These are phyloP conservation scores for Zaprionus inermis DNA, from an alignment of 1,140 invertebrate genomes.

Conservation along the genomic window DNA sequence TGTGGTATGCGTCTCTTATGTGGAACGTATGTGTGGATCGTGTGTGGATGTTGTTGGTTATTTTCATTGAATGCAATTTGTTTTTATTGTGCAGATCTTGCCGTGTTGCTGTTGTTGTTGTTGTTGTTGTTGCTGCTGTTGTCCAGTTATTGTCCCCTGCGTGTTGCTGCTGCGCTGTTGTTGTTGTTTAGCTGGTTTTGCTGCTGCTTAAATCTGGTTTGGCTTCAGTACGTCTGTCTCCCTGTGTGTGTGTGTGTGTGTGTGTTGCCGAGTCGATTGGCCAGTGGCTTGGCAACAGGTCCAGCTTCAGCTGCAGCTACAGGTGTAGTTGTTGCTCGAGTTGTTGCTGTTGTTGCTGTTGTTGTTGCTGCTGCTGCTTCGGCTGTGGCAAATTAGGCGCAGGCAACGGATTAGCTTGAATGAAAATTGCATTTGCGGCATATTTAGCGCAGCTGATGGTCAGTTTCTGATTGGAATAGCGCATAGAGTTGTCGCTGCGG, in stretches of 20 bases:
- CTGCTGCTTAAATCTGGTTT: slow-evolving; percentile 6
- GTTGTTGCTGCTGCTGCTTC: slow-evolving; percentile 24
- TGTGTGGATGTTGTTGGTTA: slow-evolving; percentile 6
- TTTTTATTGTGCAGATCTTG: slow-evolving; percentile 46
- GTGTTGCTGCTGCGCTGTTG: slow-evolving; percentile 6
- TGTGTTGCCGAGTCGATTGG: slow-evolving; percentile 55
- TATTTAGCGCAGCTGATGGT: slow-evolving; percentile 47
- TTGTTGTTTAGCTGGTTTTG: slow-evolving; percentile 8
- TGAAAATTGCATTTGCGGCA: slow-evolving; percentile 47
- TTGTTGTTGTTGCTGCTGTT: not conserved
- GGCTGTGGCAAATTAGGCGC: slow-evolving; percentile 47
- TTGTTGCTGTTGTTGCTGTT: slow-evolving; percentile 19
- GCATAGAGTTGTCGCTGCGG: not conserved
- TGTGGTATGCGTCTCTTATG: not conserved
- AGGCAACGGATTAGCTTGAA: slow-evolving; percentile 43
- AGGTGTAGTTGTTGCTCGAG: slow-evolving; percentile 33
- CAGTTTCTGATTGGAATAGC: slow-evolving; percentile 38
- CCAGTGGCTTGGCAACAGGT: slow-evolving; percentile 52
- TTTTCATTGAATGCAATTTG: slow-evolving; percentile 53
- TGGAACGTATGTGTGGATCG: not conserved
- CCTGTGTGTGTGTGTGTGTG: slow-evolving; percentile 47
- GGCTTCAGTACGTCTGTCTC: slow-evolving; percentile 2
- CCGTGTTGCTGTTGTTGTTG: slow-evolving; percentile 2
- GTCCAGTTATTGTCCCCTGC: slow-evolving; percentile 4
- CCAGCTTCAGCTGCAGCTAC: slow-evolving; percentile 37